phyloP scores from a whole-genome alignment of 2,113 vertebrate genomes.

The Arenaria interpres region DNA sequence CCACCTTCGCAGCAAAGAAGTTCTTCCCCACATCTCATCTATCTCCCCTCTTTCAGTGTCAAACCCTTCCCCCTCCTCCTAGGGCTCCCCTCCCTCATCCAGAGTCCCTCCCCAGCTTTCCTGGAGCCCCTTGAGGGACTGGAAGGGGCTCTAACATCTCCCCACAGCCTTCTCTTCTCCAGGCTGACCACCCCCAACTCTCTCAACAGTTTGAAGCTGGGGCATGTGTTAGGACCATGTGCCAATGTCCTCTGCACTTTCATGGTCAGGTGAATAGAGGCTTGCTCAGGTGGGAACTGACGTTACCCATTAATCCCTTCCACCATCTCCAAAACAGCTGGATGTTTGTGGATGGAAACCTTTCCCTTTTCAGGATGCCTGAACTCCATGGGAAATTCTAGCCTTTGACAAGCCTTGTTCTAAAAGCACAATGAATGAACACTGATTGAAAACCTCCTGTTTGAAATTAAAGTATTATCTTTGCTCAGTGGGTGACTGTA shows the following conservation, averaged over 20 bases:
- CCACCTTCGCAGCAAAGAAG: background rate
- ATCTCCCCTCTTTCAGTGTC: background rate
- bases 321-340: background rate
- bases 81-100: too few species aligned
- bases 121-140: background rate
- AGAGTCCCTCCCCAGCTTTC: background rate
- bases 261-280: background rate
- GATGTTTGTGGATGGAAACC: background rate
- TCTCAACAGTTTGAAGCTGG: background rate
- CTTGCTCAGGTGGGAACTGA: background rate
- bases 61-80: background rate
- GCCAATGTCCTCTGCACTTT: background rate
- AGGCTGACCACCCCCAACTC: background rate
- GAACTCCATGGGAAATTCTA: background rate
- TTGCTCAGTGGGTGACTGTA: background rate
- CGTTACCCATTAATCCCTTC: background rate
- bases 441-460: background rate
- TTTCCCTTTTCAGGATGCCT: background rate
- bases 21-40: background rate
- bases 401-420: background rate
- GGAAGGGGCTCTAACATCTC: background rate
- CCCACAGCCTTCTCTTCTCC: background rate
- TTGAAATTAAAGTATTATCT: background rate
- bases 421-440: background rate
- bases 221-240: fast-evolving